Base-by-base conservation (phyloP, 2,113 vertebrate genomes). In the Ploceus nigricollis region DNA sequence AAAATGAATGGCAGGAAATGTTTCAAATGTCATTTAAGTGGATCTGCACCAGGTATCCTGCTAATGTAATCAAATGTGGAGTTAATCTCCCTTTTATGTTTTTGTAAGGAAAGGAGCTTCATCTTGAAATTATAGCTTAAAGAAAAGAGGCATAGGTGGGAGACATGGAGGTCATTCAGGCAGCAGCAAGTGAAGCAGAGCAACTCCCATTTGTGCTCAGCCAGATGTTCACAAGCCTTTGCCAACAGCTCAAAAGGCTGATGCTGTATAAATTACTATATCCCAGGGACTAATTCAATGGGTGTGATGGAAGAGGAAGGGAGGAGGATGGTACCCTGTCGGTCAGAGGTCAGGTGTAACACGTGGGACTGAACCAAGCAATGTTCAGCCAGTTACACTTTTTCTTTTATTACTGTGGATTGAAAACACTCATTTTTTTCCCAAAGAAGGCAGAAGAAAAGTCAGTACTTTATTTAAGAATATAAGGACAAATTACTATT, bases 251-350 rank as follows among this genome's bases (percentile, higher is more conserved):
- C 78, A 87, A 51, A 93, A 83, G 89, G 79, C 94, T 95, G 94
- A 96, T 95, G 87, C 84, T 94, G 84, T 91, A 94, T 97, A 95
- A 95, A 95, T 96, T 97, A 93, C 89, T 95, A 72, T 91, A 93
- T 94, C 93, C 94, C 68, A 96, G 95, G 91, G 95, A 95, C 78
- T 90, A 95, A 94, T 96, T 94, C 91, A 96, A 78, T 88, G 90
- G 84, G 90, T 97, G 94, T 96, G 93, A 95, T 97, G 78, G 87
- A 97, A 94, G 82, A 89, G 89, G 91, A 97, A 93, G 87, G 93
- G 91, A 95, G 93, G 93, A 94, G 87, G 86, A 94, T 91, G 71
- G 91, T 95, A 88, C 63, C 42, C 71, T 63, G 47, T 75, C 10
- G 21, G 75, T 94, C 89, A 95, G 87, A 97, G 96, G 84, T 95